phyloP scores from a whole-genome alignment of 2,113 vertebrate genomes.

The Sphaerodactylus townsendi region DNA sequence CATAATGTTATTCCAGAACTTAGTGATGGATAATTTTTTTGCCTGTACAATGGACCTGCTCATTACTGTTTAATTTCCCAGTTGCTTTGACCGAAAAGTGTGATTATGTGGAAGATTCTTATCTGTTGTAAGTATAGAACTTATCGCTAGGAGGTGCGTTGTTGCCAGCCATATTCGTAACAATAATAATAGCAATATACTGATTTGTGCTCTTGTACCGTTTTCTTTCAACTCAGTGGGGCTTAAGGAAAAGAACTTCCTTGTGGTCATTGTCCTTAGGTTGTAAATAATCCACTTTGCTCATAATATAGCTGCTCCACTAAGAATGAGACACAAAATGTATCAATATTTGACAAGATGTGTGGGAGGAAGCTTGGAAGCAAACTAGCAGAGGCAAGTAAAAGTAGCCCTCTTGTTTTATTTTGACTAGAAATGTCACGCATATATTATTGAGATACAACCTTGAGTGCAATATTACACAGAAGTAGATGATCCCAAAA shows the following conservation, averaged over 20 bases:
- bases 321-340: background rate
- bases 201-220: background rate
- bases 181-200: background rate
- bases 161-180: background rate
- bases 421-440: background rate
- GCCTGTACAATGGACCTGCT: background rate
- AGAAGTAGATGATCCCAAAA: background rate
- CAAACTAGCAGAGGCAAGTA: background rate
- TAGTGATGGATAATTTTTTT: background rate
- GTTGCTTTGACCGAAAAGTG: background rate
- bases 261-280: background rate
- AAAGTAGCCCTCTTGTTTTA: background rate
- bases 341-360: background rate
- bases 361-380: background rate
- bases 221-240: background rate
- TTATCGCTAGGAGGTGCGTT: background rate
- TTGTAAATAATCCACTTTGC: background rate
- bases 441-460: background rate
- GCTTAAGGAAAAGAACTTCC: background rate
- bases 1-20: background rate
- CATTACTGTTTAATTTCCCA: background rate
- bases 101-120: background rate
- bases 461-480: background rate
- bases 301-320: background rate
- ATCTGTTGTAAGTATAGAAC: background rate